Conservation (phyloP, 2,888 invertebrate species). For the Chouioia cunea region DNA sequence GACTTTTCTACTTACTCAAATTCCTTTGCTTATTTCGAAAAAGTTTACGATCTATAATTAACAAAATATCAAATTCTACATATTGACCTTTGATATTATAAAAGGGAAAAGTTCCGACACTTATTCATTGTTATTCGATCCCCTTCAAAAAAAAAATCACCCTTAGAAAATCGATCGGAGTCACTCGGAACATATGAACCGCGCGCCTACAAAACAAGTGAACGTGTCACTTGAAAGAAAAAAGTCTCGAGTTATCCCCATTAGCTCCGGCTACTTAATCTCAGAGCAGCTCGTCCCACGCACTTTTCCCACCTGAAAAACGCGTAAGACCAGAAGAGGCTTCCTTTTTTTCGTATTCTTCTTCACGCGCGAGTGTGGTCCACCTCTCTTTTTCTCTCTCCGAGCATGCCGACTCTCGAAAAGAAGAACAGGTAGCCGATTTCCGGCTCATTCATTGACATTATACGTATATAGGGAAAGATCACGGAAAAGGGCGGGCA, state of each 20-base stretch:
- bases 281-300: background rate
- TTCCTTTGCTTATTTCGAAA: too few species aligned
- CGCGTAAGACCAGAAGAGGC: slow-evolving; percentile 40
- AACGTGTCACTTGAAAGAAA: slow-evolving; percentile 13
- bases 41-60: too few species aligned
- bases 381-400: background rate
- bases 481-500: slow-evolving; percentile 36
- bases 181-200: too few species aligned
- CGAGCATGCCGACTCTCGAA: slow-evolving; percentile 18
- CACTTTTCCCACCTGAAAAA: slow-evolving; percentile 14
- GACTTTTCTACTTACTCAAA: too few species aligned
- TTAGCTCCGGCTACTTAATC: slow-evolving; percentile 16
- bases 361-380: slow-evolving; percentile 40
- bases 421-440: slow-evolving; percentile 30
- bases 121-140: too few species aligned
- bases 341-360: too few species aligned
- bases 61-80: too few species aligned
- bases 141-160: too few species aligned
- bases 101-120: too few species aligned
- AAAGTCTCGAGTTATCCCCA: background rate
- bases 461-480: background rate
- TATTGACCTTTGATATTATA: too few species aligned
- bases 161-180: too few species aligned
- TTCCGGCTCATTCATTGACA: slow-evolving; percentile 36
- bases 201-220: background rate